A percentile compares a stretch with the other conserved stretches of the same genome.
phyloP scores from a whole-genome alignment of 1,140 invertebrate species.

The Globodera ellingtonae region DNA sequence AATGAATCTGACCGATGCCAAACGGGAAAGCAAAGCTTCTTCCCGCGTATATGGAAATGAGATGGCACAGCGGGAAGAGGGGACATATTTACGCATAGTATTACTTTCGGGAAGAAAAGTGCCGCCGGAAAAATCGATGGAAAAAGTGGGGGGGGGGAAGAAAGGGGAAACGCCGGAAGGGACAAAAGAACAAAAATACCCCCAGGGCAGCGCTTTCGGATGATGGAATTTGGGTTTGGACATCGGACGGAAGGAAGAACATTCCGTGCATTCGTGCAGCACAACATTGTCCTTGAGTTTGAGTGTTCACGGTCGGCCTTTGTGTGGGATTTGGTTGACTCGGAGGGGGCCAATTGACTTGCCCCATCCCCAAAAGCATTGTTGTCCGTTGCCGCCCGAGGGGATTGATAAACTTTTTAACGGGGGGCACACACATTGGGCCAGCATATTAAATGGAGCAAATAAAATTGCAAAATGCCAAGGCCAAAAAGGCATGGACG shows the following conservation, averaged over 20 bases:
- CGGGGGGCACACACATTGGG: background rate
- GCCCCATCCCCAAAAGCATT: background rate
- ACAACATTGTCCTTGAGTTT: too few species aligned
- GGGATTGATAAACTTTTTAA: background rate
- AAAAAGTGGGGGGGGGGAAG: background rate
- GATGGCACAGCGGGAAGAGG: background rate
- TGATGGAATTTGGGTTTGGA: too few species aligned
- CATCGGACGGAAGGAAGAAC: too few species aligned
- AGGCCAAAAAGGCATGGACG: background rate
- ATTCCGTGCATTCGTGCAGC: too few species aligned
- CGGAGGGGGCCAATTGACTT: background rate
- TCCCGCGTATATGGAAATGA: background rate
- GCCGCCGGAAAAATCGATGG: background rate
- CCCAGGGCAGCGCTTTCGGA: too few species aligned
- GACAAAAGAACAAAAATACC: background rate
- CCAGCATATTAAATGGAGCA: background rate
- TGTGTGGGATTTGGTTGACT: too few species aligned
- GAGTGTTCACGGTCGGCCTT: too few species aligned
- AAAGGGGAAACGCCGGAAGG: background rate
- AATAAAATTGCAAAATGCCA: background rate
- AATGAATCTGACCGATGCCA: too few species aligned
- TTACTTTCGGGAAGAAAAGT: constrained; percentile 13
- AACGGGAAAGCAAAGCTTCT: too few species aligned
- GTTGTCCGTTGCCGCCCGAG: background rate
- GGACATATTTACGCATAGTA: background rate